Base-by-base conservation (phyloP, 1,140 invertebrate genomes). In the Lepidurus packardi region DNA sequence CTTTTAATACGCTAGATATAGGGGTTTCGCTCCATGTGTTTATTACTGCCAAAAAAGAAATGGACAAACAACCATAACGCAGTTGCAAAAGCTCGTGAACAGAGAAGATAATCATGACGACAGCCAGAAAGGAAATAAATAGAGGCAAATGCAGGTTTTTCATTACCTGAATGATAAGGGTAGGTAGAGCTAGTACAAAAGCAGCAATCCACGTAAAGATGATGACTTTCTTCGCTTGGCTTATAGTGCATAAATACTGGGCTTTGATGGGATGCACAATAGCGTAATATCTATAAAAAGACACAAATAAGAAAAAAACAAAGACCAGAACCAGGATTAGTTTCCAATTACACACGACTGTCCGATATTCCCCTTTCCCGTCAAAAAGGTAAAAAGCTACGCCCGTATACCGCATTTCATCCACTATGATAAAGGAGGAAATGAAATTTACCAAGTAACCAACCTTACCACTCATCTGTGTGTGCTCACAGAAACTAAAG, bases 261-360 rank as follows among this genome's bases (percentile, higher is more conserved):
- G 91, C 91, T 82, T 87, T 89, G 88, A 93, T 91, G 2, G 91
- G 92, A 85, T 92, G 90, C 43, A 92, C 87, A 77, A 93, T 93
- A 42, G 91, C 92, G 80, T 92, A 92, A 84, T 92, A 93, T 81
- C 91, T 92, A 85, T 75, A 86, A 78, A 81, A 80, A 34, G 75
- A 81, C 16, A 34, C 4, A 21, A 76, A 79, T 10, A 75, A 73
- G 34, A 42, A 80, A n/a, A 21, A 34, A 21, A 79, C 34, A 2
- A 74, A 44, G 79, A 79, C 42, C n/a, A 42, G 34, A 44, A 65
- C 41, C 34, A 21, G 42, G 13, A 21, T 41, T 41, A 43, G 74
- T 10, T 7, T 41, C 34, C 74, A 42, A n/a, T n/a, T 24, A n/a
- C 42, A 75, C 21, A 13, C 21, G 0, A 47, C n/a, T 65, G 8